These are phyloP conservation scores for Proctacanthus coquilletti DNA, from an alignment of 1,140 invertebrate species.

Conservation along the genomic window DNA sequence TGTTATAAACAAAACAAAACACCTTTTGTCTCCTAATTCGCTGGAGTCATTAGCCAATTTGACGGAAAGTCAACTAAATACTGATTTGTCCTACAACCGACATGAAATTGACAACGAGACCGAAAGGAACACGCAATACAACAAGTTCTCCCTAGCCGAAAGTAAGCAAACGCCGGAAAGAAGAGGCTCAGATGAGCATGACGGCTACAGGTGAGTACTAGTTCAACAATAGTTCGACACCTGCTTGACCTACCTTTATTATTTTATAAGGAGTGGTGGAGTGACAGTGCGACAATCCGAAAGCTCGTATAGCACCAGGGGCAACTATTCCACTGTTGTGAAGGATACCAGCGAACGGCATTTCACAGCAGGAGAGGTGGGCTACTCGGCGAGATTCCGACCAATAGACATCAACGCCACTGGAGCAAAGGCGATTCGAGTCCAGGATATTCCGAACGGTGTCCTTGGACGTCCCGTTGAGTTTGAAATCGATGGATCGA, in stretches of 20 bases:
- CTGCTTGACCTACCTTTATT: no score
- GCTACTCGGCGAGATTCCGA: conserved; percentile 24
- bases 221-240: no score
- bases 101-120: conserved; percentile 37
- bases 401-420: conserved; percentile 29
- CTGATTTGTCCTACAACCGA: conserved; percentile 29
- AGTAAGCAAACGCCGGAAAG: conserved; percentile 13
- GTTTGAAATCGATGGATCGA: conserved; percentile 93
- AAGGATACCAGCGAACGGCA: conserved; percentile 27
- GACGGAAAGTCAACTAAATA: conserved; percentile 36
- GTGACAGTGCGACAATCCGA: conserved; percentile 27
- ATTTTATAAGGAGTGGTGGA: no score
- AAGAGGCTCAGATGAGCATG: conserved; percentile 17
- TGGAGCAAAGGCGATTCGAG: conserved; percentile 63
- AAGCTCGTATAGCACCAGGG: conserved; percentile 21
- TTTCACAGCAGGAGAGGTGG: conserved; percentile 12
- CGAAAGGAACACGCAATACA: conserved; percentile 40
- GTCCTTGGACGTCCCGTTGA: conserved; percentile 77
- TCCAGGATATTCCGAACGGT: conserved; percentile 72
- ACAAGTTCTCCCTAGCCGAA: conserved; percentile 34
- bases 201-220: conserved; percentile 23
- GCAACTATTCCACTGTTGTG: conserved; percentile 21
- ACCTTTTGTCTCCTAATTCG: conserved; percentile 46
- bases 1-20: conserved; percentile 60
- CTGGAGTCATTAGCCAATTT: conserved; percentile 51